These are phyloP conservation scores for Nephrotoma appendiculata DNA, from an alignment of 2,888 invertebrate species.

Conservation along the genomic window DNA sequence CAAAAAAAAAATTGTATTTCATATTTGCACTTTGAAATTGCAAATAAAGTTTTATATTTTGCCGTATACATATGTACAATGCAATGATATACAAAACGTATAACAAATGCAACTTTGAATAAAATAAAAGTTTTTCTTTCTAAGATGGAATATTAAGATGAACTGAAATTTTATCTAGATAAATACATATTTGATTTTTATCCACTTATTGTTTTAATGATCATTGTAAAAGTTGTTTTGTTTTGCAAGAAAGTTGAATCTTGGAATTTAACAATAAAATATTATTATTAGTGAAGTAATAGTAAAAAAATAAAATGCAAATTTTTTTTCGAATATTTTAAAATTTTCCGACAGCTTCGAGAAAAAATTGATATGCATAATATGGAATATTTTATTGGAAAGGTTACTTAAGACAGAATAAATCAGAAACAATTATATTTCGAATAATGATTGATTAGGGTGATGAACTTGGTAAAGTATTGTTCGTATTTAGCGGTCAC, in stretches of 20 bases:
- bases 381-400: no score
- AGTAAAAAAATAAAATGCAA: no score
- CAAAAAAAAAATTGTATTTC: not conserved
- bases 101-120: not conserved
- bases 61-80: not conserved
- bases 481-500: no score
- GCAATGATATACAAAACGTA: not conserved
- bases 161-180: not conserved
- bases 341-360: no score
- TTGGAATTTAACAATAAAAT: not conserved
- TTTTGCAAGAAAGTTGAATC: not conserved
- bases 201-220: not conserved
- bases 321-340: no score
- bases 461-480: no score
- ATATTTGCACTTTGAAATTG: not conserved
- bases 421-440: no score
- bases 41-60: not conserved
- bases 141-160: not conserved
- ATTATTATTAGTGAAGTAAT: not conserved
- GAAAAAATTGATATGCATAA: no score
- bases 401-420: no score
- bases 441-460: no score
- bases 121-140: not conserved
- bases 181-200: not conserved
- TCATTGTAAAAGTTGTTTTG: not conserved